These are phyloP conservation scores for Phragmatobia fuliginosa DNA, from an alignment of 2,888 invertebrate species.

Conservation along the genomic window DNA sequence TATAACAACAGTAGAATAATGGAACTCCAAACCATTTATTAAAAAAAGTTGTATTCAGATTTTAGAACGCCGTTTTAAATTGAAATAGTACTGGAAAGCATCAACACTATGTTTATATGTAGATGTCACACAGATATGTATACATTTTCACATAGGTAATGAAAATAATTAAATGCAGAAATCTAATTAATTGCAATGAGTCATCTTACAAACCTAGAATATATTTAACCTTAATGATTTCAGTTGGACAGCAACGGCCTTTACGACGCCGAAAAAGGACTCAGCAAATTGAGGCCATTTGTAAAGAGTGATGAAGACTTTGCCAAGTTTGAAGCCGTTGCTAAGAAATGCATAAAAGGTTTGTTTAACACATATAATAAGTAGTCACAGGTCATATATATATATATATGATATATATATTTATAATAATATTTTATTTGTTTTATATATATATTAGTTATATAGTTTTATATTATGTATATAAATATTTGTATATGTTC, in stretches of 20 bases:
- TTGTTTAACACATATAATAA: not conserved
- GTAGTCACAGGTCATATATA: not conserved
- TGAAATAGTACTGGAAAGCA: too few relatives aligned
- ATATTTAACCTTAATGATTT: slow-evolving; percentile 1
- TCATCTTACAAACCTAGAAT: too few relatives aligned
- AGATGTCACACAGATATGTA: too few relatives aligned
- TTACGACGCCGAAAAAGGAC: slow-evolving; percentile 30
- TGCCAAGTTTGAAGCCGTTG: slow-evolving; percentile 35
- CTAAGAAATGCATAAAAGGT: slow-evolving; percentile 44
- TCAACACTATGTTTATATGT: too few relatives aligned
- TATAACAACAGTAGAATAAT: too few relatives aligned
- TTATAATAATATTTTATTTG: not conserved
- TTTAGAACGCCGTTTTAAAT: too few relatives aligned
- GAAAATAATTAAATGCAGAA: not conserved
- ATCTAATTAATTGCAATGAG: not conserved
- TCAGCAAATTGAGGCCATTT: slow-evolving; percentile 29
- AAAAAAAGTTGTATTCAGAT: too few relatives aligned
- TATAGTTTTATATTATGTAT: too few relatives aligned
- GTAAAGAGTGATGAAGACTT: slow-evolving; percentile 39
- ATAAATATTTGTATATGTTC: too few relatives aligned
- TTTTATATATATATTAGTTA: too few relatives aligned
- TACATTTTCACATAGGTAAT: not conserved
- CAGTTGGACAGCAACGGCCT: slow-evolving; percentile 47
- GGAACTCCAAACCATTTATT: too few relatives aligned
- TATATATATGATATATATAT: too few relatives aligned